A percentile compares a stretch with the other conserved stretches of the same genome.
These are phyloP conservation scores for Cheilosia urbana DNA, from an alignment of 2,888 invertebrate genomes.

Conservation along the genomic window DNA sequence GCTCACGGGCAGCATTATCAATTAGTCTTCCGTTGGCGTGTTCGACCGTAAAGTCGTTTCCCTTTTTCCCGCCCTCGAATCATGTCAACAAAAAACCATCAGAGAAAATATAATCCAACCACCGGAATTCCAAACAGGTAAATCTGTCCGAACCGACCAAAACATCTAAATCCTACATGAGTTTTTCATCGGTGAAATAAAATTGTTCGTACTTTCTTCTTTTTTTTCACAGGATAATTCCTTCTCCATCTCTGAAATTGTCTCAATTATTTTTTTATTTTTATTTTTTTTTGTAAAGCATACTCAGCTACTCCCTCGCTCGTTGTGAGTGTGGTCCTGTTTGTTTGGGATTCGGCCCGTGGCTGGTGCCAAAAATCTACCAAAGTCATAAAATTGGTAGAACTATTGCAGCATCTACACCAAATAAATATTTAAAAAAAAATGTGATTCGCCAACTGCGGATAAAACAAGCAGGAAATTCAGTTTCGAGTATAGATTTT, in stretches of 20 bases:
- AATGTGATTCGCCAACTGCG: background rate
- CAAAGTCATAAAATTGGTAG: slow-evolving; percentile 64
- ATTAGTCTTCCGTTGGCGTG: slow-evolving; percentile 48
- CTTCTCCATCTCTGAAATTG: slow-evolving; percentile 43
- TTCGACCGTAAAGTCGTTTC: slow-evolving; percentile 18
- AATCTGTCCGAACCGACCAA: slow-evolving; percentile 52
- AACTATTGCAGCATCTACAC: slow-evolving; percentile 41
- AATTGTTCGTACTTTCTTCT: background rate
- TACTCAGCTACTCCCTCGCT: background rate
- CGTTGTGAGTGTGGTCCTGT: slow-evolving; percentile 1
- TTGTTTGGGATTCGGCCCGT: slow-evolving; percentile 29
- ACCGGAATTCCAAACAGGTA: slow-evolving; percentile 55
- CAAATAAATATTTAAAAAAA: slow-evolving; percentile 26
- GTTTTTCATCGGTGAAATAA: slow-evolving; percentile 32
- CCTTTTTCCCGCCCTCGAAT: slow-evolving; percentile 4
- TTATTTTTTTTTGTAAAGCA: slow-evolving; percentile 5
- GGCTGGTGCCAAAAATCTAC: slow-evolving; percentile 54
- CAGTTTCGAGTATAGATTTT: too few relatives aligned
- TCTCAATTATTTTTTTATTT: slow-evolving; percentile 66
- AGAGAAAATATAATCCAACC: slow-evolving; percentile 19
- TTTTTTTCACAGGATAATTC: slow-evolving; percentile 28
- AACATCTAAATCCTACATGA: slow-evolving; percentile 33
- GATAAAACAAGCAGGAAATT: background rate
- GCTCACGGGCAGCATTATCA: slow-evolving; percentile 35
- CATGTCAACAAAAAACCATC: slow-evolving; percentile 23